Base-by-base conservation (phyloP, 92 coral and sea anemone genomes). In the Parazoanthus darwini region DNA sequence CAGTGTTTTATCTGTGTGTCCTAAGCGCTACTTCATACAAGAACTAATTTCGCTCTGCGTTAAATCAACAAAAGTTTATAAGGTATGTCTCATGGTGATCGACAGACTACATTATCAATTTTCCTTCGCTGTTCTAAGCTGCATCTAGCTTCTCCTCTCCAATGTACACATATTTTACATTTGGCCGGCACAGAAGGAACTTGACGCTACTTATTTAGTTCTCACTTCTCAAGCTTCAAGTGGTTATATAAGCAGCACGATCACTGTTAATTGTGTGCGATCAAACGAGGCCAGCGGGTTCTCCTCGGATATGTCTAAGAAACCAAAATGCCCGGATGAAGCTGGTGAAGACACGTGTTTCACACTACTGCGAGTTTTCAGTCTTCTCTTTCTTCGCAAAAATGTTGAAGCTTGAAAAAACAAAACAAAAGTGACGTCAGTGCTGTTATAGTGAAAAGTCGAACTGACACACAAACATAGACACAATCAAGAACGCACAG, bases 381-480 rank as follows among this genome's bases (percentile, higher is more conserved):
- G 83, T 4, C 38, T 80, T 80, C 59, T 80, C 83, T 29, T 80
- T 80, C 10, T 80, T 80, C 29, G 83, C 42, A 35, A 80, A 80
- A 29, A 80, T 80, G 16, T 80, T 50, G 43, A 80, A 80, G 70
- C 83, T 80, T 16, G 46, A 11, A 65, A 80, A 77, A 35, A 1
- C 5, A 80, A 80, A 80, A 51, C 22, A 80, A 80, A 56, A 33
- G 44, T 37, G 33, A 29, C n/a, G 2, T 80, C 13, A 80, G 44
- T 26, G 48, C 33, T 9, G 3, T 54, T 54, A 3, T 15, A 54
- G 20, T 2, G 18, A 54, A 54, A 54, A 54, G 18, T 14, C 3
- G 18, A 54, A 13, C 59, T 54, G 59, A 54, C 59, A 54, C 59
- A 13, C 9, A 11, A 51, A 51, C 13, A 51, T 11, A 51, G 13